phyloP scores from a whole-genome alignment of 2,888 invertebrate species.

The Heliconius hortense region DNA sequence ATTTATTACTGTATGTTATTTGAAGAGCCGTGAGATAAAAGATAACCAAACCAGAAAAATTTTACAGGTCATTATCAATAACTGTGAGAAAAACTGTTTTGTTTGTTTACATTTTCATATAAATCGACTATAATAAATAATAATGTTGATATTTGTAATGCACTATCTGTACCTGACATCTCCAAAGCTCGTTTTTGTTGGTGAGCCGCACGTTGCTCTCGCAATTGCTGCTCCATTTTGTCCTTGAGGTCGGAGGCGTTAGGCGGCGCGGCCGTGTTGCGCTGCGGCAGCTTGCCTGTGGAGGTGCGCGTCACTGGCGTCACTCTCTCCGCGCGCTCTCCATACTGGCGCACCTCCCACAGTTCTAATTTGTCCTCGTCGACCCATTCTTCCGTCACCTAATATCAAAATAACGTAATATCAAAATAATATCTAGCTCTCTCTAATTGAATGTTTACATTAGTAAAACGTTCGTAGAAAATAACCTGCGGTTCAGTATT shows the following conservation, averaged over 20 bases:
- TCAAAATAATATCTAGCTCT: not conserved
- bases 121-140: not conserved
- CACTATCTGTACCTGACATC: constrained; percentile 75
- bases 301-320: constrained; percentile 91
- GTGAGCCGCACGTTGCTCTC: constrained; percentile 93
- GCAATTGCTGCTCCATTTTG: constrained; percentile 94
- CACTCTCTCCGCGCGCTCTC: constrained; percentile 87
- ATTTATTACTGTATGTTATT: not conserved
- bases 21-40: too few species aligned
- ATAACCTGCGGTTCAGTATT: constrained; percentile 93
- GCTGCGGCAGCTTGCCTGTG: constrained; percentile 86
- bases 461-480: constrained; percentile 31
- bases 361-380: constrained; percentile 97
- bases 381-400: constrained; percentile 96
- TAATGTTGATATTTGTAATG: not conserved
- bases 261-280: constrained; percentile 71
- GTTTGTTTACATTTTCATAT: too few species aligned
- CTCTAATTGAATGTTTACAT: not conserved
- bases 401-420: not conserved
- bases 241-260: constrained; percentile 91
- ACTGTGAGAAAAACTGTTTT: too few species aligned
- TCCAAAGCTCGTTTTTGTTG: constrained; percentile 92
- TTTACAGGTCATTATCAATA: too few species aligned
- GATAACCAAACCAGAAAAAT: too few species aligned
- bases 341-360: constrained; percentile 97